These are phyloP conservation scores for Pseudococcus jackbeardsleyi DNA, from an alignment of 2,888 invertebrate genomes.

Conservation along the genomic window DNA sequence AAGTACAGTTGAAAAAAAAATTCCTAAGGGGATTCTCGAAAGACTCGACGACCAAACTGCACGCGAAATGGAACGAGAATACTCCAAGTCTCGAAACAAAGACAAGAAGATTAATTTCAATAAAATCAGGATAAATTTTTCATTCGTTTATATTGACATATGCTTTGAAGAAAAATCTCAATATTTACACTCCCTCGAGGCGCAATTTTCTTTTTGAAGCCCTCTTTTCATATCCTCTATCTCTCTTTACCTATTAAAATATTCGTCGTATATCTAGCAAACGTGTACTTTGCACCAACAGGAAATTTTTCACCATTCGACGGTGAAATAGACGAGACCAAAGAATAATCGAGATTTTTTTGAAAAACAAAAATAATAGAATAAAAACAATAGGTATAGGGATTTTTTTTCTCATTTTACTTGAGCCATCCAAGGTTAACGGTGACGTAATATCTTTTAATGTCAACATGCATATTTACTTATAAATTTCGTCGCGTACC, in stretches of 20 bases:
- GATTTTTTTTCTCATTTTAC: neutral
- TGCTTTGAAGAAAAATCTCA: neutral
- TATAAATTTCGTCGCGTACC: neutral
- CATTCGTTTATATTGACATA: neutral
- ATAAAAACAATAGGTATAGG: neutral
- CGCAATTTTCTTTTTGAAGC: neutral
- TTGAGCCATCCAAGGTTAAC: neutral
- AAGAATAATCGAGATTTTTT: constrained; percentile 9
- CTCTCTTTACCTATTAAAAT: neutral
- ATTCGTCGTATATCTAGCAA: neutral
- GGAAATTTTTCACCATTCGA: neutral
- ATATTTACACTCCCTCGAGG: constrained; percentile 3
- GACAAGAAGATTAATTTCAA: constrained; percentile 1
- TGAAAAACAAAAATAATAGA: neutral
- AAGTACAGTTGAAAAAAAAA: neutral
- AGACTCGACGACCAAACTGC: neutral
- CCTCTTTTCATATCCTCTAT: neutral
- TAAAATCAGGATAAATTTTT: neutral
- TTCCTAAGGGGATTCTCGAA: neutral
- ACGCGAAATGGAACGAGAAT: neutral
- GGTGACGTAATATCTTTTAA: constrained; percentile 5
- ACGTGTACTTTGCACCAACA: neutral
- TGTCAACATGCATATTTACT: constrained; percentile 20
- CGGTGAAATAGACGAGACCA: neutral
- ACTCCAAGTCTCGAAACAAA: neutral